Evolutionary conservation across 1,140 invertebrate genomes (phyloP).

Genomic region (Cyclargus thomasi): DNA sequence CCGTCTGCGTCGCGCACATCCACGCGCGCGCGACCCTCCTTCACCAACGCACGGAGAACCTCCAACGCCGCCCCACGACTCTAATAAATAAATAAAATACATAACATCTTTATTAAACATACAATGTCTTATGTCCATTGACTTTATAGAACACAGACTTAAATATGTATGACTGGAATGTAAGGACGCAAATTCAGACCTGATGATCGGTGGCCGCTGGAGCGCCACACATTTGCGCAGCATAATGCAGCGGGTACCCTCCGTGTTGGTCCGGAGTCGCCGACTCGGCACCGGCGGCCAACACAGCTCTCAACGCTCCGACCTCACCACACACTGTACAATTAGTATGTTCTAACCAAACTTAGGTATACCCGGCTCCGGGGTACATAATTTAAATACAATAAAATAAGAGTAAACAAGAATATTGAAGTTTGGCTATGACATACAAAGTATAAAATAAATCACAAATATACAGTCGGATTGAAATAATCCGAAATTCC

Average conservation of each 20-base stretch:
- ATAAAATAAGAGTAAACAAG: too few relatives aligned
- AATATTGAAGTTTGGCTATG: too few relatives aligned
- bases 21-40: conserved; percentile 84
- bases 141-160: too few relatives aligned
- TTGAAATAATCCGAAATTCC: too few relatives aligned
- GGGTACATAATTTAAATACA: too few relatives aligned
- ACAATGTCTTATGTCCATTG: too few relatives aligned
- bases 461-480: too few relatives aligned
- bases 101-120: not conserved
- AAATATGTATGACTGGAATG: too few relatives aligned
- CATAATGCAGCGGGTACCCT: conserved; percentile 97
- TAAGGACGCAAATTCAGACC: conserved; percentile 26
- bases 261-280: conserved; percentile 94
- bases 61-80: conserved; percentile 80
- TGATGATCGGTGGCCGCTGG: conserved; percentile 80
- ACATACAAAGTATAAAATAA: too few relatives aligned
- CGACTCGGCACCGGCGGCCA: conserved; percentile 88
- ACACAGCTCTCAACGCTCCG: conserved; percentile 88
- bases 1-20: conserved; percentile 93
- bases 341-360: not conserved
- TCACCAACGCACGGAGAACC: conserved; percentile 89
- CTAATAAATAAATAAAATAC: too few relatives aligned
- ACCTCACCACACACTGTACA: conserved; percentile 90
- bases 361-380: too few relatives aligned
- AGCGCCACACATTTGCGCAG: conserved; percentile 95